Base-by-base conservation (phyloP, 2,113 vertebrate genomes). In the Percina caprodes region DNA sequence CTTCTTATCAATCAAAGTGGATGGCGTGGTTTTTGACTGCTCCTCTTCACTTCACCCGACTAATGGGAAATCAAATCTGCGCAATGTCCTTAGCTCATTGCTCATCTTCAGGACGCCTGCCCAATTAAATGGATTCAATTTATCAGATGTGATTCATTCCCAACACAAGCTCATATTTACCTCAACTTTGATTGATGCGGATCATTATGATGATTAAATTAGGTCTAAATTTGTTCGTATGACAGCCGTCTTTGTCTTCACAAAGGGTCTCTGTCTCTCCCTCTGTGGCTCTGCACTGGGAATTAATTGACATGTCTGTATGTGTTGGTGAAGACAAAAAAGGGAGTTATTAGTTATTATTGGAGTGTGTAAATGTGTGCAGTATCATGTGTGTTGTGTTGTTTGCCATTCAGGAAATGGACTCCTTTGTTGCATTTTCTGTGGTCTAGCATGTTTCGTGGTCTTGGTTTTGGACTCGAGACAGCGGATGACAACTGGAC, bases 61-160 rank as follows among this genome's bases (percentile, higher is more conserved):
- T 88, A 83, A 88, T 90, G 77, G 85, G 67, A 89, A 92, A 91
- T 91, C 85, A 89, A 59, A 90, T 92, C 76, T 63, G 14, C 39
- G 14, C 39, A 84, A 73, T 21, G 67, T 78, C 74, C 74, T 85
- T 69, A 80, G 74, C 84, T 89, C 89, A 78, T 87, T 86, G 84
- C 86, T 93, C 85, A 89, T 92, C 88, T 81, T 79, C 55, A 61
- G 75, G 54, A 83, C 62, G 70, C 84, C 73, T 69, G 68, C 61
- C 75, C 86, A 89, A 92, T 92, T 86, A 91, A 89, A 88, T 86
- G 69, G 81, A 89, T 89, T 84, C 77, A 84, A 86, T 93, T 88
- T 39, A 91, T 92, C 89, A 71, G 68, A 79, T 69, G 59, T 88
- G 85, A 93, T 89, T 88, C 84, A 88, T 80, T 58, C 75, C 59